Evolutionary conservation across 1,140 invertebrate genomes (phyloP).

Genomic region (Neodiprion virginianus): DNA sequence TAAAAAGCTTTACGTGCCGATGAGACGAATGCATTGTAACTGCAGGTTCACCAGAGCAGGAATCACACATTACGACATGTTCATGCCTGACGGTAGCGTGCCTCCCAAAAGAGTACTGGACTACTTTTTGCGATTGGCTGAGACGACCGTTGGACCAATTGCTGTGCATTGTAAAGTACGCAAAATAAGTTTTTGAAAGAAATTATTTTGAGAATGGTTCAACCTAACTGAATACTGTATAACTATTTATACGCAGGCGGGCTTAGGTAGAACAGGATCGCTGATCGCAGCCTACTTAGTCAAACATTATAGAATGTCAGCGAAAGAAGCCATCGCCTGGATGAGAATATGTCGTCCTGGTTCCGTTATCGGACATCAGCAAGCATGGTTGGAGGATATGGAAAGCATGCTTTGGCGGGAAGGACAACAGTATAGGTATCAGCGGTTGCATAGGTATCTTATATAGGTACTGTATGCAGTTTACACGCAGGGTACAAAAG

Average conservation of each 20-base stretch:
- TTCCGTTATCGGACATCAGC: conserved; percentile 83
- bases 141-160: conserved; percentile 74
- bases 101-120: conserved; percentile 75
- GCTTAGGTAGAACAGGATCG: conserved; percentile 82
- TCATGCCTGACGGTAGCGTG: conserved; percentile 81
- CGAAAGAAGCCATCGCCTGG: conserved; percentile 85
- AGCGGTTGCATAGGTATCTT: conserved; percentile 11
- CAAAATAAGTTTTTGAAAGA: neutral
- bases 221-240: conserved; percentile 10
- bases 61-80: conserved; percentile 80
- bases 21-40: conserved; percentile 11
- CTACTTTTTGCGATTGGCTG: conserved; percentile 76
- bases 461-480: neutral
- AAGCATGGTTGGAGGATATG: conserved; percentile 75
- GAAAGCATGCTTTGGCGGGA: conserved; percentile 57
- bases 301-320: conserved; percentile 83
- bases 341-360: conserved; percentile 83
- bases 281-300: conserved; percentile 85
- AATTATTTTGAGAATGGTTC: neutral
- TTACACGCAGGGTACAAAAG: no score
- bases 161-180: conserved; percentile 86
- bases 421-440: conserved; percentile 60
- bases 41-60: conserved; percentile 74
- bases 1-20: neutral
- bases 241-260: conserved; percentile 64